Conservation (phyloP, 2,888 invertebrate genomes). For the Nemoura dubitans region DNA sequence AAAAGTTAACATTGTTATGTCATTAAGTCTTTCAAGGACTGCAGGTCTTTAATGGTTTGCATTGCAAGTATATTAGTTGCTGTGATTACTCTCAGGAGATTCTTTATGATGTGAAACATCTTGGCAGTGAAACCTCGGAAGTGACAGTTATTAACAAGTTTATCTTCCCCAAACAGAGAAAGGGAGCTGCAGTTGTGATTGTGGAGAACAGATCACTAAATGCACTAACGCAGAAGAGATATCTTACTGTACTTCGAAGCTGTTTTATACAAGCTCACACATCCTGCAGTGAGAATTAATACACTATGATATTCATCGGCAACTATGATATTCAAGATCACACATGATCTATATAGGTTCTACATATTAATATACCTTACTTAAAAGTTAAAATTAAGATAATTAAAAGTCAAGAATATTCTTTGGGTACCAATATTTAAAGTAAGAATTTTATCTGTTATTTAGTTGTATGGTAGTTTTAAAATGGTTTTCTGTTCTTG, state of each 20-base stretch:
- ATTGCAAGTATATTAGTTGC: background rate
- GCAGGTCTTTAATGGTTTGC: background rate
- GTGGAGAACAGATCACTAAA: too few relatives aligned
- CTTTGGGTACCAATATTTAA: too few relatives aligned
- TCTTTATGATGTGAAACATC: too few relatives aligned
- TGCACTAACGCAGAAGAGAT: background rate
- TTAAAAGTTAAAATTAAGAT: too few relatives aligned
- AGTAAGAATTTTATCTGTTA: background rate
- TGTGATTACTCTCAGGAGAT: background rate
- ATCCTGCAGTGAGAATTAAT: background rate
- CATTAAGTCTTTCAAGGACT: background rate
- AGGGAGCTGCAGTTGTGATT: too few relatives aligned
- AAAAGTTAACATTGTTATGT: background rate
- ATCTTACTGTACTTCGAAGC: background rate
- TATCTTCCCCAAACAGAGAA: too few relatives aligned
- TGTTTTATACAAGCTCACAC: background rate
- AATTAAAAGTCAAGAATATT: too few relatives aligned
- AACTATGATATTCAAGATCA: slow-evolving; percentile 7
- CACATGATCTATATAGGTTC: background rate
- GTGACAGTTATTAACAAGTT: background rate
- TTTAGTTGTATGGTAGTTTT: background rate
- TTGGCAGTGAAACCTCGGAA: background rate
- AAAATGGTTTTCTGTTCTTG: too few relatives aligned
- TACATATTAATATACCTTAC: too few relatives aligned
- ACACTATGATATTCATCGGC: background rate